Evolutionary conservation across 2,888 invertebrate species (phyloP).

Genomic region (Eupithecia pulchellata): DNA sequence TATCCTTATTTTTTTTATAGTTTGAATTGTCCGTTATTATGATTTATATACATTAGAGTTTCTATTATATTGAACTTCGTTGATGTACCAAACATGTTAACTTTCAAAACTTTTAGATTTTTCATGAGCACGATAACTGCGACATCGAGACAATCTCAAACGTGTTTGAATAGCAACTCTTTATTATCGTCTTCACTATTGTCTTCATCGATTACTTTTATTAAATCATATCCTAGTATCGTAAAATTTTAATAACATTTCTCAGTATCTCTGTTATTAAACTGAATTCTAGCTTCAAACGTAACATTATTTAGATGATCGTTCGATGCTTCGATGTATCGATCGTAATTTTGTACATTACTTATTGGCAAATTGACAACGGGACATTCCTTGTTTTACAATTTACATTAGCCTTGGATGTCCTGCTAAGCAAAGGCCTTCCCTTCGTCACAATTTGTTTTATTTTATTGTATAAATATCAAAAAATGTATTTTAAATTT

Average conservation of each 20-base stretch:
- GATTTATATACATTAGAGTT: neutral
- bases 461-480: neutral
- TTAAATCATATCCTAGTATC: conserved; percentile 11
- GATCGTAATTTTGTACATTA: neutral
- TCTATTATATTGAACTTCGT: neutral
- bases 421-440: neutral
- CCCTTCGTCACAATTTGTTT: neutral
- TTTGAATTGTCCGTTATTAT: neutral
- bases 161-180: neutral
- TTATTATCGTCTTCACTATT: conserved; percentile 50
- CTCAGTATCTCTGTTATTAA: conserved; percentile 8
- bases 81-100: neutral
- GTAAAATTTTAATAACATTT: conserved; percentile 48
- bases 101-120: too few species aligned
- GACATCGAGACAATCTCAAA: too few species aligned
- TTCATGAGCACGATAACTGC: too few species aligned
- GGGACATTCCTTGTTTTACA: neutral
- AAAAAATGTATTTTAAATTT: neutral
- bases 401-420: conserved; percentile 1
- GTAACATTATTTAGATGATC: conserved; percentile 10
- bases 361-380: neutral
- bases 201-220: conserved; percentile 58
- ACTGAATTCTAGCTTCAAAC: conserved; percentile 5
- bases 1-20: neutral
- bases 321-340: conserved; percentile 13